A percentile compares a stretch with the other conserved stretches of the same genome.
Conservation (phyloP, 2,888 invertebrate species). For the Drosophila borealis region DNA sequence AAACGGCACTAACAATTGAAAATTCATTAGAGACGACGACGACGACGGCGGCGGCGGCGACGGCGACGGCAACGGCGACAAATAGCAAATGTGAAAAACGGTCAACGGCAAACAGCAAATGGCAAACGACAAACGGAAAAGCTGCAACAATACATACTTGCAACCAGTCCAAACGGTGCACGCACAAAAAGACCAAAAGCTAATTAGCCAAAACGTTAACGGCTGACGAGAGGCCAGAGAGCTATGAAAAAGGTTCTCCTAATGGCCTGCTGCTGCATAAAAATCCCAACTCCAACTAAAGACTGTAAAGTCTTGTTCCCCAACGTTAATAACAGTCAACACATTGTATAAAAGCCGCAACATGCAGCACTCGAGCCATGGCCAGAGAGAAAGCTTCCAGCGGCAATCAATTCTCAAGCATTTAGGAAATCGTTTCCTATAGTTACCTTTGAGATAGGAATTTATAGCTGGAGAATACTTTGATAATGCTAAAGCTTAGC, state of each 20-base stretch:
- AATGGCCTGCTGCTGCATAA: slow-evolving; percentile 59
- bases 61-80: slow-evolving; percentile 21
- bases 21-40: slow-evolving; percentile 67
- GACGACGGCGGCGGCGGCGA: slow-evolving; percentile 19
- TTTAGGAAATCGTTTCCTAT: neutral
- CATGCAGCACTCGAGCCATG: slow-evolving; percentile 19
- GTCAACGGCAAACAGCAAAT: slow-evolving; percentile 24
- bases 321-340: slow-evolving; percentile 43
- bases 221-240: slow-evolving; percentile 46
- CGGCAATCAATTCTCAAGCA: slow-evolving; percentile 9
- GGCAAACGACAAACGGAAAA: slow-evolving; percentile 24
- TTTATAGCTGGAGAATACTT: too few relatives aligned
- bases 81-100: slow-evolving; percentile 31
- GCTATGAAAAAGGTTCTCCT: slow-evolving; percentile 67
- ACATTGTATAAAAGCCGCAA: slow-evolving; percentile 42
- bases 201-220: slow-evolving; percentile 76
- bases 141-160: slow-evolving; percentile 37
- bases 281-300: slow-evolving; percentile 17
- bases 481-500: too few relatives aligned
- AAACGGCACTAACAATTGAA: slow-evolving; percentile 75
- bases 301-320: slow-evolving; percentile 17
- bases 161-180: slow-evolving; percentile 59
- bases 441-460: too few relatives aligned
- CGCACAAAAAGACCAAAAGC: slow-evolving; percentile 71
- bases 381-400: neutral